Percentiles rank a stretch among this genome's conserved stretches.
These are phyloP conservation scores for Cossypha dichroa DNA, from an alignment of 2,797 vertebrate genomes.

Conservation along the genomic window DNA sequence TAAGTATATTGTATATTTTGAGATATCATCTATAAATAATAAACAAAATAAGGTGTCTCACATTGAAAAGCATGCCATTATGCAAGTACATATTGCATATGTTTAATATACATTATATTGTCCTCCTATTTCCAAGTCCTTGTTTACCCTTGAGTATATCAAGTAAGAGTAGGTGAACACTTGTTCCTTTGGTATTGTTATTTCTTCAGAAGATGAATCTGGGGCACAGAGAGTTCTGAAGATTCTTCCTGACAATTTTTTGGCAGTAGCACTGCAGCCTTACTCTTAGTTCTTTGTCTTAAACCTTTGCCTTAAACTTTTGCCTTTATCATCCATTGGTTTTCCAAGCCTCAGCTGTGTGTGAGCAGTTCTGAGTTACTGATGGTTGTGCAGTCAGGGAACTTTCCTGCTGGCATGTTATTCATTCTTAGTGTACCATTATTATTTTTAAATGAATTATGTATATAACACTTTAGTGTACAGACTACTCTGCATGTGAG, in stretches of 20 bases:
- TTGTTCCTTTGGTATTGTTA: neutral
- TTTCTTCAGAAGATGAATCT: neutral
- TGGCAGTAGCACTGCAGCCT: neutral
- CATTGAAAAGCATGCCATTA: neutral
- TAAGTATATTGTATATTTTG: neutral
- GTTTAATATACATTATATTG: neutral
- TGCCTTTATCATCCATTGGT: neutral
- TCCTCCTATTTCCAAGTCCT: neutral
- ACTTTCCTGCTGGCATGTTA: slow-evolving; percentile 35
- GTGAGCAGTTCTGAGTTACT: neutral
- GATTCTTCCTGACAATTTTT: neutral
- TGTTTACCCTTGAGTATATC: neutral
- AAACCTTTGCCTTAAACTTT: neutral
- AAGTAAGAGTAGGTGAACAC: neutral
- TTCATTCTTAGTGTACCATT: slow-evolving; percentile 27
- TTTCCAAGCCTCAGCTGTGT: neutral
- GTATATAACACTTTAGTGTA: slow-evolving; percentile 13
- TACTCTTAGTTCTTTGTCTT: neutral
- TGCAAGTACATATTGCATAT: neutral
- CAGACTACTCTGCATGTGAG: slow-evolving; percentile 23
- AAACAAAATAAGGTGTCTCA: neutral
- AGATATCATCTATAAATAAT: neutral
- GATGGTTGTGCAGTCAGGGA: slow-evolving; percentile 3
- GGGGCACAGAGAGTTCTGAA: neutral
- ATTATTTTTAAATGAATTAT: slow-evolving; percentile 61